These are phyloP conservation scores for Gerris lacustris DNA, from an alignment of 2,888 invertebrate species.

Conservation along the genomic window DNA sequence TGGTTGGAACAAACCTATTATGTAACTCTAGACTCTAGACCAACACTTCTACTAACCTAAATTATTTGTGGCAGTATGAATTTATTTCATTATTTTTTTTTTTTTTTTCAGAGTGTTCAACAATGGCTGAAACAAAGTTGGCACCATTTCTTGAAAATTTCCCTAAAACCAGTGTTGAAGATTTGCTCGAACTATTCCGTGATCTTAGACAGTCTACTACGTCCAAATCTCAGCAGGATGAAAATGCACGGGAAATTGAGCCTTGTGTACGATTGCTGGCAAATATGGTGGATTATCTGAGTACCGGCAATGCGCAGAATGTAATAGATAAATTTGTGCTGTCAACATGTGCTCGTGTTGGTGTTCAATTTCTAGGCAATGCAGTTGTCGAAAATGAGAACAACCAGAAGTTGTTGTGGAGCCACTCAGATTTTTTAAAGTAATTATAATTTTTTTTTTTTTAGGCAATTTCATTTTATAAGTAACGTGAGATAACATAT, in stretches of 20 bases:
- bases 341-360: neutral
- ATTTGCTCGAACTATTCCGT: neutral
- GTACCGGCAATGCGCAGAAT: neutral
- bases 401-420: neutral
- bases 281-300: neutral
- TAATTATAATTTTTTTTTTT: neutral
- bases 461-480: too few species aligned
- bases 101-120: too few species aligned
- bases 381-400: neutral
- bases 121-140: neutral
- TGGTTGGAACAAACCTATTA: too few species aligned
- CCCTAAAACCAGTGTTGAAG: neutral
- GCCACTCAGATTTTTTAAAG: neutral
- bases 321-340: slow-evolving; percentile 1
- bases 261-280: neutral
- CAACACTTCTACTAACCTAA: too few species aligned
- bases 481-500: too few species aligned
- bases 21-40: too few species aligned
- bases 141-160: neutral
- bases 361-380: neutral
- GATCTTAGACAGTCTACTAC: neutral
- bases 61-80: too few species aligned
- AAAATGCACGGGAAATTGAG: neutral
- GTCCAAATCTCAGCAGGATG: neutral
- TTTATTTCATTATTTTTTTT: too few species aligned